Evolutionary conservation across 2,888 invertebrate genomes (phyloP).

Genomic region (Plusia festucae): DNA sequence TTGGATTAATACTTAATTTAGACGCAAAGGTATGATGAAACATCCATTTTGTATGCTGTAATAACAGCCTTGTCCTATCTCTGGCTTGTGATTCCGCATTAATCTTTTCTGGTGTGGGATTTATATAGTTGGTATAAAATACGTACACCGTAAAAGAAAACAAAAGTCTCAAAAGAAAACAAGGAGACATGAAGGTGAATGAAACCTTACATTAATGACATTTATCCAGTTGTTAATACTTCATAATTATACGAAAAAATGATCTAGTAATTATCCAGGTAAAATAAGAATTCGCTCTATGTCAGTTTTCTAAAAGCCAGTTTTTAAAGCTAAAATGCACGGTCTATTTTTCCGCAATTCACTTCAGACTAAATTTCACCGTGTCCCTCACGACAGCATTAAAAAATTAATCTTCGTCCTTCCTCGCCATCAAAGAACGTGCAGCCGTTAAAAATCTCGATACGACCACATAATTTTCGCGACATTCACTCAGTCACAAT

Average conservation of each 20-base stretch:
- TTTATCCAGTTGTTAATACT: no score
- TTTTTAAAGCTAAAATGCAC: background rate
- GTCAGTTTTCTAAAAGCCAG: background rate
- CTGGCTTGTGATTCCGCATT: conserved; percentile 18
- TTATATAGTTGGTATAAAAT: conserved; percentile 8
- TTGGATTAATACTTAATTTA: conserved; percentile 58
- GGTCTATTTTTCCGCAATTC: background rate
- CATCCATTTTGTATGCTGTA: conserved; percentile 50
- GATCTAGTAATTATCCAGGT: background rate
- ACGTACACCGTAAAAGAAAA: no score
- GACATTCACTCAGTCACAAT: conserved; percentile 86
- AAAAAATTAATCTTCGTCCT: conserved; percentile 41
- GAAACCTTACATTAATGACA: no score
- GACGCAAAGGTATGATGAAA: conserved; percentile 51
- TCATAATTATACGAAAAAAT: no score
- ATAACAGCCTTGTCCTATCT: conserved; percentile 41
- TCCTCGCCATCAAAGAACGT: conserved; percentile 42
- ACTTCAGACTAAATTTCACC: conserved; percentile 4
- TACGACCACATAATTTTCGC: conserved; percentile 82
- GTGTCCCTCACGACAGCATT: conserved; percentile 23
- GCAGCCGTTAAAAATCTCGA: conserved; percentile 66
- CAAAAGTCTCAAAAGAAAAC: no score
- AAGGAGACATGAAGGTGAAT: no score
- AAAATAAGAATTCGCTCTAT: background rate
- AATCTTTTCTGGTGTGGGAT: conserved; percentile 23